Percentiles rank a stretch among this genome's conserved stretches.
Evolutionary conservation across 2,888 invertebrate species (phyloP).

Genomic region (Oasisia sp.): DNA sequence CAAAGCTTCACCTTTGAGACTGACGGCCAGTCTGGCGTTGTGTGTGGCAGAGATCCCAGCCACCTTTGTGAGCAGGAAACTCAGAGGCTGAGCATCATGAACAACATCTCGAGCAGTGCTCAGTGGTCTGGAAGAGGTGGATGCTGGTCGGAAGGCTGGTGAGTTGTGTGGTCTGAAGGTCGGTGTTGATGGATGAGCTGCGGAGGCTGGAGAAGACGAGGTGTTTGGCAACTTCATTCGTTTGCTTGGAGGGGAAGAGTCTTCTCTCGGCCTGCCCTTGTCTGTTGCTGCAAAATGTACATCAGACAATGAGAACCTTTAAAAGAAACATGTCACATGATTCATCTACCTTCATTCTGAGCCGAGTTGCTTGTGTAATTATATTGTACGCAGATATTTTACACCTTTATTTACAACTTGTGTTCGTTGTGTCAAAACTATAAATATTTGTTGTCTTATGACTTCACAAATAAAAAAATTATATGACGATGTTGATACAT

Average conservation of each 20-base stretch:
- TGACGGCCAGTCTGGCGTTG: neutral
- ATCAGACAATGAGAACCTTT: neutral
- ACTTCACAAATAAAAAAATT: neutral
- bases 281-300: neutral
- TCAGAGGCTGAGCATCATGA: neutral
- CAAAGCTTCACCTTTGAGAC: neutral
- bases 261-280: neutral
- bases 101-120: neutral
- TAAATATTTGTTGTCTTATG: neutral
- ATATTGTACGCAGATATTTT: neutral
- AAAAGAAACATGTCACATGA: neutral
- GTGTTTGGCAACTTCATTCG: neutral
- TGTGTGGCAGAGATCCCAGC: neutral
- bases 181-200: neutral
- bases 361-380: neutral
- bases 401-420: neutral
- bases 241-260: neutral
- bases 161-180: neutral
- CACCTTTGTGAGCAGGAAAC: conserved; percentile 2
- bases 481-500: neutral
- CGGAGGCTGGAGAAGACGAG: neutral
- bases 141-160: neutral
- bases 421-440: neutral
- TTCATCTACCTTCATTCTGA: neutral
- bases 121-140: neutral